A percentile compares a stretch with the other conserved stretches of the same genome.
Evolutionary conservation across 2,113 vertebrate species (phyloP).

Genomic region (Amia ocellicauda): DNA sequence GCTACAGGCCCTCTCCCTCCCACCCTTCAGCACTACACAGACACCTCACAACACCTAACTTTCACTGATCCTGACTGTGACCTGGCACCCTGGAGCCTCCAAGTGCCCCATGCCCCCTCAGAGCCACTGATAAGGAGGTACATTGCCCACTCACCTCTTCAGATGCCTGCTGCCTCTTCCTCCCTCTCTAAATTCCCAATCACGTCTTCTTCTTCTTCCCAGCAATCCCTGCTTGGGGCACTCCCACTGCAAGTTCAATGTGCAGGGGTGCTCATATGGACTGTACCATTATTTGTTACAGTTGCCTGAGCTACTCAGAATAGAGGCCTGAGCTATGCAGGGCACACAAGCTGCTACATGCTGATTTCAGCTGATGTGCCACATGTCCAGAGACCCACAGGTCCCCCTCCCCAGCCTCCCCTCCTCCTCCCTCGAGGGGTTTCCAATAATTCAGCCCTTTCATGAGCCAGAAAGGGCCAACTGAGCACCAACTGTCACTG

Average conservation of each 20-base stretch:
- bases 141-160: conserved; percentile 59
- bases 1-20: conserved; percentile 48
- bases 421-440: conserved; percentile 44
- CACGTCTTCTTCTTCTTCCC: conserved; percentile 73
- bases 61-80: conserved; percentile 20
- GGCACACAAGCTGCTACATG: conserved; percentile 20
- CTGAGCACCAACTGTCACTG: conserved; percentile 33
- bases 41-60: conserved; percentile 45
- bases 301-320: conserved; percentile 21
- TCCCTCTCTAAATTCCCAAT: conserved; percentile 50
- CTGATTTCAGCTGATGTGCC: conserved; percentile 23
- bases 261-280: conserved; percentile 65
- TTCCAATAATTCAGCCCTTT: conserved; percentile 54
- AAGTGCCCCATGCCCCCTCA: conserved; percentile 28
- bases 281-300: conserved; percentile 39
- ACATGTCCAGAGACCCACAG: conserved; percentile 31
- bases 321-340: conserved; percentile 27
- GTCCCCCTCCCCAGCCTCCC: conserved; percentile 34
- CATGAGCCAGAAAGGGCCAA: conserved; percentile 44
- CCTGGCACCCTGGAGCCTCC: conserved; percentile 25
- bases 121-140: conserved; percentile 22
- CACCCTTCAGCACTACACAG: conserved; percentile 26
- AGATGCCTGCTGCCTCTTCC: conserved; percentile 21
- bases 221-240: conserved; percentile 73
- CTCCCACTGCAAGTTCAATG: conserved; percentile 64